Evolutionary conservation across 2,797 vertebrate species (phyloP).

Genomic region (Chromobotia macracanthus): DNA sequence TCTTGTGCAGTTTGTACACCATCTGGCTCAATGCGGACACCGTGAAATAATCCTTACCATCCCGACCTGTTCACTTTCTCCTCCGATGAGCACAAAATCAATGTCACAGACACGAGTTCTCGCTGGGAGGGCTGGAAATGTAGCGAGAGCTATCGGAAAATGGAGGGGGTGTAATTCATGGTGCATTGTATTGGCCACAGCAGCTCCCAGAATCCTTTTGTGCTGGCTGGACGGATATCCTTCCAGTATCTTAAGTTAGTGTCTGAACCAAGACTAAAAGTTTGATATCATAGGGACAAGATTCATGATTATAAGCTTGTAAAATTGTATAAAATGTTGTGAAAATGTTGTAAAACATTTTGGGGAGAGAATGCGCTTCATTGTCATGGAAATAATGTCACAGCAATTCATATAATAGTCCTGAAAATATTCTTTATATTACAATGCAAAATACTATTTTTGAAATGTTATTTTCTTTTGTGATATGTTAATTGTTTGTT

Average conservation of each 20-base stretch:
- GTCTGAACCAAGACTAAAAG: conserved; percentile 19
- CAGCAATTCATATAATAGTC: too few species aligned
- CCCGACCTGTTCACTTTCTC: conserved; percentile 26
- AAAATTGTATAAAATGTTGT: too few species aligned
- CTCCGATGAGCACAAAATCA: conserved; percentile 35
- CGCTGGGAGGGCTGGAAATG: conserved; percentile 2
- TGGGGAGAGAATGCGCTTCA: too few species aligned
- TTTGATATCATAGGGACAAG: background rate
- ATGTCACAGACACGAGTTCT: conserved; percentile 28
- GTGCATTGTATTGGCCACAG: conserved; percentile 18
- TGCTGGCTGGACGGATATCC: conserved; percentile 39
- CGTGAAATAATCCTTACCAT: conserved; percentile 44
- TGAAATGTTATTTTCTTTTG: too few species aligned
- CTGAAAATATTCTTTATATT: too few species aligned
- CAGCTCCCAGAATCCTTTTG: conserved; percentile 26
- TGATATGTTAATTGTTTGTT: too few species aligned
- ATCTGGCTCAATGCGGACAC: conserved; percentile 7
- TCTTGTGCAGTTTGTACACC: background rate
- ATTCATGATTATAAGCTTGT: too few species aligned
- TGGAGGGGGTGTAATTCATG: conserved; percentile 48
- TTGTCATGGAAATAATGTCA: too few species aligned
- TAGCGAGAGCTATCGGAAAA: conserved; percentile 26
- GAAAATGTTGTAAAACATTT: too few species aligned
- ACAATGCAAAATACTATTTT: too few species aligned
- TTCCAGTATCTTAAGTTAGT: background rate